These are phyloP conservation scores for Terebella lapidaria DNA, from an alignment of 2,888 invertebrate species.

Conservation along the genomic window DNA sequence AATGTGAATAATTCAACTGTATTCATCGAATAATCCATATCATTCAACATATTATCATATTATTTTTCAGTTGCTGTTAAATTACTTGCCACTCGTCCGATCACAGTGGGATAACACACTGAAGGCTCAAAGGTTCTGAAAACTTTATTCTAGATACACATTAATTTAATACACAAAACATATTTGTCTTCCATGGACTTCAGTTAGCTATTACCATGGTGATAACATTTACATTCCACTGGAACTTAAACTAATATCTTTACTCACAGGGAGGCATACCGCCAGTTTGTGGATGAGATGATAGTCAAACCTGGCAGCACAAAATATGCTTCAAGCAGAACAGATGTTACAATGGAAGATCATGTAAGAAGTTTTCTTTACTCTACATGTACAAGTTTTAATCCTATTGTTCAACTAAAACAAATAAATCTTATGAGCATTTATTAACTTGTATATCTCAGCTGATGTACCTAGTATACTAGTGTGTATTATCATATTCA, in stretches of 20 bases:
- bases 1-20: no score
- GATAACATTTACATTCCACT: no score
- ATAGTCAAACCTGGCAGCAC: constrained; percentile 74
- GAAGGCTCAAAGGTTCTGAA: not conserved
- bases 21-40: no score
- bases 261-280: constrained; percentile 39
- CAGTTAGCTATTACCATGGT: no score
- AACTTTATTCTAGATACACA: not conserved
- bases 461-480: no score
- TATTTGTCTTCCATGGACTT: not conserved
- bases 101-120: not conserved
- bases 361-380: constrained; percentile 42
- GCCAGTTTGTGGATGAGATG: constrained; percentile 66
- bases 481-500: no score
- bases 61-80: not conserved
- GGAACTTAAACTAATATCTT: no score
- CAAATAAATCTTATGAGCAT: no score
- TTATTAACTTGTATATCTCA: no score
- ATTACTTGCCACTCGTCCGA: not conserved
- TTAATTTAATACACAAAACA: no score
- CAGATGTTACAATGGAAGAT: constrained; percentile 59
- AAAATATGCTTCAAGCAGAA: constrained; percentile 53
- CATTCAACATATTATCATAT: no score
- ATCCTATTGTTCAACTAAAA: not conserved
- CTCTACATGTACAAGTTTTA: not conserved